A percentile compares a stretch with the other conserved stretches of the same genome.
Conservation (phyloP, 2,888 invertebrate species). For the Gerris lacustris region DNA sequence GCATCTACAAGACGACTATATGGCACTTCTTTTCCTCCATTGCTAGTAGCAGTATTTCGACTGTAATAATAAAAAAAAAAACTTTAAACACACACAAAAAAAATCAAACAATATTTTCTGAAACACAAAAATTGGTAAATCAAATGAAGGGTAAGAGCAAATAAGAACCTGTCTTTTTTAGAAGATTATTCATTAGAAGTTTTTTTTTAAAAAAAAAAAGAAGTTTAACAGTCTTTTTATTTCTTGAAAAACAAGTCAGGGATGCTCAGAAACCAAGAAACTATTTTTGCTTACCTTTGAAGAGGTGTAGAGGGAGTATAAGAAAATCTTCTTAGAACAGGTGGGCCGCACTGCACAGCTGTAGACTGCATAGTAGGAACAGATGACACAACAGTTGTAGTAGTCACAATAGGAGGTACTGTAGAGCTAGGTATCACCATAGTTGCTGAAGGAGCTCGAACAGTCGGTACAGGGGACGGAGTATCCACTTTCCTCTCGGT, state of each 20-base stretch:
- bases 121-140: no score
- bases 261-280: no score
- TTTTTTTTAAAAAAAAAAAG: no score
- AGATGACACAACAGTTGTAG: not conserved
- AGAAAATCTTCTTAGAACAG: constrained; percentile 44
- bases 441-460: constrained; percentile 21
- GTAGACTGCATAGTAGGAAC: not conserved
- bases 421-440: constrained; percentile 25
- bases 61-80: not conserved
- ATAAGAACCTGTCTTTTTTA: no score
- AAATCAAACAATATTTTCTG: not conserved
- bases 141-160: no score
- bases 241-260: no score
- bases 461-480: constrained; percentile 30
- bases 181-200: no score
- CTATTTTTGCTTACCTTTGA: not conserved
- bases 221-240: no score
- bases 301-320: constrained; percentile 41
- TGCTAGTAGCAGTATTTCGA: constrained; percentile 22
- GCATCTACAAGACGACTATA: constrained; percentile 66
- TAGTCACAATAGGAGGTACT: not conserved
- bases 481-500: constrained; percentile 30
- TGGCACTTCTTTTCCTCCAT: constrained; percentile 49
- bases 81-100: not conserved
- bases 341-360: constrained; percentile 34